These are phyloP conservation scores for Mamestra brassicae DNA, from an alignment of 2,888 invertebrate genomes.

Conservation along the genomic window DNA sequence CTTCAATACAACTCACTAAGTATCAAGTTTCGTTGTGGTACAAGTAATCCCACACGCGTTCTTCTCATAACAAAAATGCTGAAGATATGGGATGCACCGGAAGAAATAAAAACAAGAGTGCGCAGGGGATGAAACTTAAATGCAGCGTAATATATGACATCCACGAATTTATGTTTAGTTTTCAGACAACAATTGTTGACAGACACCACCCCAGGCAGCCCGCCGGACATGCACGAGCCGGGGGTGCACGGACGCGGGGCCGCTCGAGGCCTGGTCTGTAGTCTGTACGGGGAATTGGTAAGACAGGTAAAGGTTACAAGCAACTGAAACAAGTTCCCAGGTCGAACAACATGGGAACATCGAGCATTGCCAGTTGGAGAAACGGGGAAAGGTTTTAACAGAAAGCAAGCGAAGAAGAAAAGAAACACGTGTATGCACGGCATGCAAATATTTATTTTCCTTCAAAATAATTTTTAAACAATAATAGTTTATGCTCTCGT, in stretches of 20 bases:
- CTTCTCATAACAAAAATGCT: slow-evolving; percentile 29
- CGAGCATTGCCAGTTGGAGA: not conserved
- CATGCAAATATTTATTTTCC: slow-evolving; percentile 89
- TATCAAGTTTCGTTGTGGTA: not conserved
- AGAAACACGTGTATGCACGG: slow-evolving; percentile 82
- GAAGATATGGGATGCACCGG: slow-evolving; percentile 34
- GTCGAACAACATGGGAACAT: not conserved
- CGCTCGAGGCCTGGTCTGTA: not conserved
- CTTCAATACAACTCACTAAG: slow-evolving; percentile 1
- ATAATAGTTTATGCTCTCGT: slow-evolving; percentile 86
- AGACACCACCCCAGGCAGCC: not conserved
- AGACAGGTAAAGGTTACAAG: not conserved
- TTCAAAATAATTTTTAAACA: slow-evolving; percentile 89
- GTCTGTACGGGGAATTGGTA: not conserved
- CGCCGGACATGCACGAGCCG: not conserved
- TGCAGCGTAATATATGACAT: not conserved
- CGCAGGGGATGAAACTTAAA: not conserved
- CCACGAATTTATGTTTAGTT: not conserved
- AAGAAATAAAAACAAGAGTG: not conserved
- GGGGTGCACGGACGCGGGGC: not conserved
- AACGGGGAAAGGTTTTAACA: slow-evolving; percentile 69
- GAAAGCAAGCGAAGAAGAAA: slow-evolving; percentile 47
- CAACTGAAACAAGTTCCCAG: not conserved
- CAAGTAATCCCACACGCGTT: not conserved
- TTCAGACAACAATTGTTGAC: not conserved